Conservation (phyloP, 2,888 invertebrate genomes). For the Leptopilina drosophilae region DNA sequence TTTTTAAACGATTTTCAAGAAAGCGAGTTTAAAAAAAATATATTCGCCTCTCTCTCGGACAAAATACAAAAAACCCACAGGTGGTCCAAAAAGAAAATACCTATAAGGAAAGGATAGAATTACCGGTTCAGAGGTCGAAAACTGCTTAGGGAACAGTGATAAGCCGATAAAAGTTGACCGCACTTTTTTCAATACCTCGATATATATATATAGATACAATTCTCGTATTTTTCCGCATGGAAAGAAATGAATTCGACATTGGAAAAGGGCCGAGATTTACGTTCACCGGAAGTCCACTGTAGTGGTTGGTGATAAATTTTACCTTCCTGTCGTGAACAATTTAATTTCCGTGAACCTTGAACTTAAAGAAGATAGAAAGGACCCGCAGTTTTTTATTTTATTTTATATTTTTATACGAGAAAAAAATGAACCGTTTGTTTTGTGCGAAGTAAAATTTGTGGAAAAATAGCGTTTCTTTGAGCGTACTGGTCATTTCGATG, state of each 20-base stretch:
- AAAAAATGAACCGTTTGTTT: too few relatives aligned
- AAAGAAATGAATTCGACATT: background rate
- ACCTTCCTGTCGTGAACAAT: slow-evolving; percentile 26
- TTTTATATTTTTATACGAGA: too few relatives aligned
- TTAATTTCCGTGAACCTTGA: slow-evolving; percentile 18
- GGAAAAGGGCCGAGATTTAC: slow-evolving; percentile 17
- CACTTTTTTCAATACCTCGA: background rate
- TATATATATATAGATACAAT: background rate
- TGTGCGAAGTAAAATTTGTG: too few relatives aligned
- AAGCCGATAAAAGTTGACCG: slow-evolving; percentile 13
- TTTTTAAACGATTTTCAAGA: too few relatives aligned
- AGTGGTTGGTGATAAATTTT: slow-evolving; percentile 22
- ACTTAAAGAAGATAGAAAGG: background rate
- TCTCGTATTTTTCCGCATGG: background rate
- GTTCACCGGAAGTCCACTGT: slow-evolving; percentile 16
- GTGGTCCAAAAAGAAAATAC: too few relatives aligned
- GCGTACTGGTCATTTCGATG: too few relatives aligned
- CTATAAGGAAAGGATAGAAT: too few relatives aligned
- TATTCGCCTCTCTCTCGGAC: too few relatives aligned
- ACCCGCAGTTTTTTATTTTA: background rate
- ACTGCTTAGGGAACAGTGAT: background rate
- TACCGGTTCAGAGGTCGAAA: background rate
- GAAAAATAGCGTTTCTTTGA: too few relatives aligned
- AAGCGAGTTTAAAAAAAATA: too few relatives aligned
- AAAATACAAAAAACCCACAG: too few relatives aligned